Evolutionary conservation across 2,113 vertebrate species (phyloP), one percentile per base, ranked within the genome.

Genomic region (Ptilorrhoa leucosticta): DNA sequence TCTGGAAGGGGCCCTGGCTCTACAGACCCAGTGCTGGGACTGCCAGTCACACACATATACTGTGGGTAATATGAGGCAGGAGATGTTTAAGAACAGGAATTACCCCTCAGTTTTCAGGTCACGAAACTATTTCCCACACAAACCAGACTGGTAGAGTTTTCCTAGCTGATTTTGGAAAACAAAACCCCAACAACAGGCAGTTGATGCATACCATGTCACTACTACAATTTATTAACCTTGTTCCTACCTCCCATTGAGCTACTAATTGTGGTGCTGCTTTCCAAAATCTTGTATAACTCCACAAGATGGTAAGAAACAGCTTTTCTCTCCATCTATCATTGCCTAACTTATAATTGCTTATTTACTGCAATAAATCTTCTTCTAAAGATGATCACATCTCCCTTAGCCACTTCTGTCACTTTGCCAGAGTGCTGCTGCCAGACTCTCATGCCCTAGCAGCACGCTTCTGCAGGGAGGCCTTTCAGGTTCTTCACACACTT

Each of bases 1-100:
- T 88, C 45, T 48, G 72, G 66, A 69, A 75, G 20, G 21, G n/a
- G 17, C 24, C 30, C 0, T 3, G 21, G 31, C 51, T 69, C 64
- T 40, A 60, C 68, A 65, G 28, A 40, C 28, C n/a, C 47, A 48
- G 37, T 23, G 30, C 20, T 3, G 0, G 24, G 33, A 28, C 60
- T 47, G 51, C 11, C 60, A 51, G 13, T 21, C 71, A 63, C 75
- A 63, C 13, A 27, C 24, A 39, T 9, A 10, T 18, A 5, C 33
- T 0, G 0, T 21, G 51, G 47, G 24, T 39, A 83, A 61, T 2
- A 1, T 0, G 2, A 12, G 48, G 35, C 57, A 65, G 18, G 15
- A 23, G 7, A 37, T 48, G 6, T 30, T 88, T 42, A 58, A 63
- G 15, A 35, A 56, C 6, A 22, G 5, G 7, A 85, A 42, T 10